Percentiles rank a stretch among this genome's conserved stretches.
phyloP scores from a whole-genome alignment of 2,113 vertebrate genomes.

The Aptenodytes forsteri region DNA sequence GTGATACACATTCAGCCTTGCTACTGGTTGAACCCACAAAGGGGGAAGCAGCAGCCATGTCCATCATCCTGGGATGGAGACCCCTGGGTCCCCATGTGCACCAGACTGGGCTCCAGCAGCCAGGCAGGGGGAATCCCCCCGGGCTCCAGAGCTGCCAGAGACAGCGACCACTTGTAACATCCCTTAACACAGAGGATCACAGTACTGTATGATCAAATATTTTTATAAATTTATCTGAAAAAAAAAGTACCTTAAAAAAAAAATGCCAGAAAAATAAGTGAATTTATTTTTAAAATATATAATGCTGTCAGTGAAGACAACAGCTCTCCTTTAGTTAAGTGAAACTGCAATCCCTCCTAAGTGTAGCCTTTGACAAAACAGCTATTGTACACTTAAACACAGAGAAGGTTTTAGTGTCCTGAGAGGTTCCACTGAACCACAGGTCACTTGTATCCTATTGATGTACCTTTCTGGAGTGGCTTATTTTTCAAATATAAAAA shows the following conservation, averaged over 20 bases:
- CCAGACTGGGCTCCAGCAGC: background rate
- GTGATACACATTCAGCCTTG: background rate
- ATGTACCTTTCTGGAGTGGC: background rate
- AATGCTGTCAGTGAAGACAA: background rate
- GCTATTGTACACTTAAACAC: background rate
- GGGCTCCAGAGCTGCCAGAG: background rate
- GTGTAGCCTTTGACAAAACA: background rate
- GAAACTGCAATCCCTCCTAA: background rate
- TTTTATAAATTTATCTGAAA: background rate
- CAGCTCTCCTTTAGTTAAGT: background rate
- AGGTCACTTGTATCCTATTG: background rate
- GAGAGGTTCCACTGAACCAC: background rate
- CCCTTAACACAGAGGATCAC: background rate
- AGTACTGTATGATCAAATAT: background rate
- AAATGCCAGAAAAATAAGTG: background rate
- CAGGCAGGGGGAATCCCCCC: background rate
- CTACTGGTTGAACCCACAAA: too few species aligned
- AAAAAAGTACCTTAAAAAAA: background rate
- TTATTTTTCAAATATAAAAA: background rate
- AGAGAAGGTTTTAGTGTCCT: background rate
- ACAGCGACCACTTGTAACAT: fast-evolving
- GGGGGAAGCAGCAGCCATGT: fast-evolving
- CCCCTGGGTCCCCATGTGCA: background rate
- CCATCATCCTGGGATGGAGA: background rate
- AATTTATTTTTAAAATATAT: background rate